A percentile compares a stretch with the other conserved stretches of the same genome.
phyloP scores from a whole-genome alignment of 2,113 vertebrate species.

The Rostratula benghalensis region DNA sequence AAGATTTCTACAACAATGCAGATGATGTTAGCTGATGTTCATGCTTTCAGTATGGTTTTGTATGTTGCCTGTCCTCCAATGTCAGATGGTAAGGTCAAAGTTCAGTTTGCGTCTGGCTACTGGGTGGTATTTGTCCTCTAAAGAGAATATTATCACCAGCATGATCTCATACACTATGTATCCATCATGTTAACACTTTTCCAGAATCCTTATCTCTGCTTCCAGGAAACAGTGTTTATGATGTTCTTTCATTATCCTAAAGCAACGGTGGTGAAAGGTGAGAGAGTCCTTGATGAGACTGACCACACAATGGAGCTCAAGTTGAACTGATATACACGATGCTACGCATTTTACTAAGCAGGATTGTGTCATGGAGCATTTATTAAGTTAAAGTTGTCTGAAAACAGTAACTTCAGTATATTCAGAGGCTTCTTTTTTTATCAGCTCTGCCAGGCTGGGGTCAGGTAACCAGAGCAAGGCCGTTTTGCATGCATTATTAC shows the following conservation, averaged over 20 bases:
- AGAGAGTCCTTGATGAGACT: constrained; percentile 60
- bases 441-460: background rate
- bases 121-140: constrained; percentile 20
- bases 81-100: constrained; percentile 21
- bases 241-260: constrained; percentile 57
- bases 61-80: background rate
- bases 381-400: background rate
- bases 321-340: background rate
- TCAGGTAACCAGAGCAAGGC: background rate
- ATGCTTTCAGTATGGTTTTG: background rate
- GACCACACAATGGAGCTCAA: background rate
- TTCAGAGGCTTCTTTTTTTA: background rate
- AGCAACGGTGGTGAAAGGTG: constrained; percentile 51
- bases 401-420: background rate
- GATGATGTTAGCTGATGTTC: background rate
- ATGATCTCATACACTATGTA: constrained; percentile 29
- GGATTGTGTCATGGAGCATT: background rate
- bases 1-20: background rate
- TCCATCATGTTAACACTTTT: constrained; percentile 60
- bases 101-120: constrained; percentile 34
- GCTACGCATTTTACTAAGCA: background rate
- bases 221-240: constrained; percentile 52
- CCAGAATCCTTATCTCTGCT: constrained; percentile 52
- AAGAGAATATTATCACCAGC: constrained; percentile 26
- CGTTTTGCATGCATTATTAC: background rate